Conservation (phyloP, 2,113 vertebrate species). For the Corynorhinus townsendii region DNA sequence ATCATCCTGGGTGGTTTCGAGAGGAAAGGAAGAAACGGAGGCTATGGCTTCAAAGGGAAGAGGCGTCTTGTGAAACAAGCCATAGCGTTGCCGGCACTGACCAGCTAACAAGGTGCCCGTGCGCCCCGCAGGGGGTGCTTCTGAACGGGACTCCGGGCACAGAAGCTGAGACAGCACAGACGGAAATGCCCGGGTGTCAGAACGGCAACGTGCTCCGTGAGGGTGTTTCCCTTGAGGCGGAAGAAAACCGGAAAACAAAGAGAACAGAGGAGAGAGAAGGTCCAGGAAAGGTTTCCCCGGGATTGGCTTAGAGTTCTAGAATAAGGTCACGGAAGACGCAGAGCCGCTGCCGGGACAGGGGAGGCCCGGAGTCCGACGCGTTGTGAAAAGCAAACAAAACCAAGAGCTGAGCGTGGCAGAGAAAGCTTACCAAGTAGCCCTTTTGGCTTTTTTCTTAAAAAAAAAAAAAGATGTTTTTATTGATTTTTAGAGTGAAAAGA, state of each 20-base stretch:
- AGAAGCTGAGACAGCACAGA: not conserved
- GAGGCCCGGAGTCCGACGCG: not conserved
- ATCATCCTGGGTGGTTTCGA: conserved; percentile 42
- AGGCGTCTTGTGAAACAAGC: conserved; percentile 29
- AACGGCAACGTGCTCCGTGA: not conserved
- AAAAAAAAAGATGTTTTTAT: no score
- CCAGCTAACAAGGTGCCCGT: not conserved
- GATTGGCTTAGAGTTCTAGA: not conserved
- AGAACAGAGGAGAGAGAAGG: not conserved
- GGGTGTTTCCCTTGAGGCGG: not conserved
- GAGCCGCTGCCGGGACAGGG: not conserved
- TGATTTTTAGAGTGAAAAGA: no score
- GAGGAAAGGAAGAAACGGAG: conserved; percentile 35
- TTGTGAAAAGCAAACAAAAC: not conserved
- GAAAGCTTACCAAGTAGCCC: not conserved
- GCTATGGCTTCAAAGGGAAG: conserved; percentile 37
- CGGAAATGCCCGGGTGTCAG: not conserved
- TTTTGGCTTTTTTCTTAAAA: not conserved
- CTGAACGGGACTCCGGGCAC: not conserved
- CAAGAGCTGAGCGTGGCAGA: not conserved
- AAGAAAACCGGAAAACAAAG: not conserved
- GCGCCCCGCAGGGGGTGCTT: not conserved
- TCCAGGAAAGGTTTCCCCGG: not conserved
- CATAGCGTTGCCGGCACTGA: not conserved
- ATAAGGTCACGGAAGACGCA: not conserved